phyloP scores from a whole-genome alignment of 2,888 invertebrate genomes.

The Sclerodermus sp. region DNA sequence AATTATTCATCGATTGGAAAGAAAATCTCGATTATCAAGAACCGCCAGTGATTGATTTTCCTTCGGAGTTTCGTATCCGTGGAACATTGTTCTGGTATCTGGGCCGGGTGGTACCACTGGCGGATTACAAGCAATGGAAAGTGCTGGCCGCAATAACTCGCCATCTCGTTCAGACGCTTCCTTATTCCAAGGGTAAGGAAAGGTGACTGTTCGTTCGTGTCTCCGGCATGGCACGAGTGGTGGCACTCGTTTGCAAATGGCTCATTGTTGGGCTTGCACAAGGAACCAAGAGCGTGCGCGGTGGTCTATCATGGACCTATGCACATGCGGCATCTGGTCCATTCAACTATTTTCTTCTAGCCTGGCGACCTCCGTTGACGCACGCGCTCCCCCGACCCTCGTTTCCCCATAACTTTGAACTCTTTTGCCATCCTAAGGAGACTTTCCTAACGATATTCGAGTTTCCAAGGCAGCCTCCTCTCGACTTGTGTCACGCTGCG shows the following conservation, averaged over 20 bases:
- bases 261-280: conserved; percentile 32
- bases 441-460: no score
- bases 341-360: background rate
- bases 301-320: conserved; percentile 25
- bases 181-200: conserved; percentile 34
- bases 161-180: conserved; percentile 25
- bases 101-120: no score
- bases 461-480: no score
- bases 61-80: no score
- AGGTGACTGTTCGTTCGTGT: conserved; percentile 23
- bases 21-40: no score
- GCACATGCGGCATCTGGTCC: conserved; percentile 31
- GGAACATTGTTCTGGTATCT: no score
- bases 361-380: no score
- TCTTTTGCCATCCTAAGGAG: no score
- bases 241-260: conserved; percentile 14
- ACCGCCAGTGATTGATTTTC: no score
- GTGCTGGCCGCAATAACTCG: conserved; percentile 16
- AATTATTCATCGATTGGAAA: background rate
- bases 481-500: no score
- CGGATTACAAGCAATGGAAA: conserved; percentile 13
- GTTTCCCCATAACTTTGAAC: no score
- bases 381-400: no score
- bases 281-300: conserved; percentile 20
- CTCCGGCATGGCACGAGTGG: conserved; percentile 10